Percentiles rank a stretch among this genome's conserved stretches.
These are phyloP conservation scores for Lagopus muta DNA, from an alignment of 2,113 vertebrate genomes.

Conservation along the genomic window DNA sequence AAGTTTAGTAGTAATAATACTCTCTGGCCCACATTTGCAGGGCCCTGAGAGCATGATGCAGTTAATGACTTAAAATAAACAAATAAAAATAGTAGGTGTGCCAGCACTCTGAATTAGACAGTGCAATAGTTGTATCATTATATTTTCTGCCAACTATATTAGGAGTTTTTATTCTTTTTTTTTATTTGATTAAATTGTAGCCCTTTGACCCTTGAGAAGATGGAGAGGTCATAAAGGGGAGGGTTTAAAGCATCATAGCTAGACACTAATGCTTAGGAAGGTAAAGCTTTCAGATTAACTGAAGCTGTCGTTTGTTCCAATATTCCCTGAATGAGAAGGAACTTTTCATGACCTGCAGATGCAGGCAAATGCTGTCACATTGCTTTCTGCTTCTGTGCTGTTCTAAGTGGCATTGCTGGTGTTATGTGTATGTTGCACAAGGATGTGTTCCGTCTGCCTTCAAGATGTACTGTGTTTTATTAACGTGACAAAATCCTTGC, in stretches of 20 bases:
- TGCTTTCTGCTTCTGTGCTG: neutral
- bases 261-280: neutral
- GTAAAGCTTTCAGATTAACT: neutral
- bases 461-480: neutral
- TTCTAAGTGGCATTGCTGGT: no score
- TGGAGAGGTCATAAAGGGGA: neutral
- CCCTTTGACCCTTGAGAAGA: neutral
- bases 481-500: neutral
- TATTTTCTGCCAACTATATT: neutral
- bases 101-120: neutral
- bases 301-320: neutral
- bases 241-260: neutral
- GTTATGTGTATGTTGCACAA: accelerated
- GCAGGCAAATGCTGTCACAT: accelerated
- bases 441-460: neutral
- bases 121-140: neutral
- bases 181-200: neutral
- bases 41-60: neutral
- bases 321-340: neutral
- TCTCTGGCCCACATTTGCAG: neutral
- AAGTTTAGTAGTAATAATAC: neutral
- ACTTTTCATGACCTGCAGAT: neutral
- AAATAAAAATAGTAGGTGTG: neutral
- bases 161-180: neutral
- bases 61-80: neutral